Base-by-base conservation (phyloP, 2,888 invertebrate species). In the Venusia cambrica region DNA sequence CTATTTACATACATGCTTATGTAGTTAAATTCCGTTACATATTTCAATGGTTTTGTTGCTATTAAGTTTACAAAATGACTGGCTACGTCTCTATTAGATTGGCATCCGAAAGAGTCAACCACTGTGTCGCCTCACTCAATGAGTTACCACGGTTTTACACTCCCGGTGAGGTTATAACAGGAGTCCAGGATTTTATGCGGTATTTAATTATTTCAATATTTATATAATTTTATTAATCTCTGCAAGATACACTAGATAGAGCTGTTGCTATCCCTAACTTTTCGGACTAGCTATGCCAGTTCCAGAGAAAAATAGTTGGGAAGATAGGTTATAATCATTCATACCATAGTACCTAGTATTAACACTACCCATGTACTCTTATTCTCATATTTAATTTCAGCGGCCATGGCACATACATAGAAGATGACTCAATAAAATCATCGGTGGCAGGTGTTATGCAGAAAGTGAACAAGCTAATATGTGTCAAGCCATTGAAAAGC, bases 351-450 rank as follows among this genome's bases (percentile, higher is more conserved):
- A n/a, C n/a, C n/a, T n/a, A n/a, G n/a, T n/a, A n/a, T n/a, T n/a
- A n/a, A n/a, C n/a, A n/a, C n/a, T n/a, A n/a, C n/a, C n/a, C n/a
- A n/a, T n/a, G n/a, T n/a, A n/a, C n/a, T n/a, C n/a, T n/a, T n/a
- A n/a, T n/a, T n/a, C n/a, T n/a, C n/a, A n/a, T n/a, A n/a, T n/a
- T n/a, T n/a, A n/a, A n/a, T 37, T 29, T 19, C 56, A 98, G 98
- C 60, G 99, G 99, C 1, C 99, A 99, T 87, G 99, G 99, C 18
- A 99, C 99, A 0, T 98, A 97, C 62, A 92, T 94, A 31, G 93
- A 93, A 57, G 92, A 93, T 38, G 95, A 94, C 16, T 90, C 90
- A 25, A 89, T 99, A 17, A 93, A 95, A 73, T 93, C 99, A 0
- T 97, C 98, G 1, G 96, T 99, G 1, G 98, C 98, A 17, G 99